phyloP scores from a whole-genome alignment of 92 coral and sea anemone species.

The Parazoanthus swiftii region DNA sequence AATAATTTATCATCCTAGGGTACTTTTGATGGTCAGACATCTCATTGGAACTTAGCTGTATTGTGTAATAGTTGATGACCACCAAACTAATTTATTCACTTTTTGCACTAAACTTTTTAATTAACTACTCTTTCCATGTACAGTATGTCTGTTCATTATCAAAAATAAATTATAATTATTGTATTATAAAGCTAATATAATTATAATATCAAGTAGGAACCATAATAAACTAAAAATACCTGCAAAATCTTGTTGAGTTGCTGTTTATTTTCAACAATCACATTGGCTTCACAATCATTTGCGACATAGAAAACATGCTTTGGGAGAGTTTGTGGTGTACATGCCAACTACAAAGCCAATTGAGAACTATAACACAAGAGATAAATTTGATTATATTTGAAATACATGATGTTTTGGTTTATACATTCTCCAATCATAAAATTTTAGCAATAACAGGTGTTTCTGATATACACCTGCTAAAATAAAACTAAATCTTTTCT shows the following conservation, averaged over 20 bases:
- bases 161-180: too few relatives aligned
- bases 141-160: too few relatives aligned
- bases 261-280: constrained; percentile 81
- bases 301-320: constrained; percentile 89
- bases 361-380: background rate
- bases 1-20: background rate
- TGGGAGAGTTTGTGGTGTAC: constrained; percentile 90
- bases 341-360: constrained; percentile 91
- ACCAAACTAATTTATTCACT: too few relatives aligned
- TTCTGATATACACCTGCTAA: background rate
- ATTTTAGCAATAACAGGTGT: background rate
- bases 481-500: too few relatives aligned
- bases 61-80: too few relatives aligned
- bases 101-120: too few relatives aligned
- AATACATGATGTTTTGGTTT: background rate
- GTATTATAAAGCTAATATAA: too few relatives aligned
- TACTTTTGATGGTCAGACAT: background rate
- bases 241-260: constrained; percentile 82
- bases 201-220: background rate
- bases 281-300: constrained; percentile 64
- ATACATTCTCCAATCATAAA: background rate
- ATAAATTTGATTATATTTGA: too few relatives aligned
- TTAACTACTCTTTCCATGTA: background rate
- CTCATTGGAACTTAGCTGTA: too few relatives aligned
- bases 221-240: constrained; percentile 52